phyloP scores from a whole-genome alignment of 2,888 invertebrate species.

The Drosophila pseudotalamancana region DNA sequence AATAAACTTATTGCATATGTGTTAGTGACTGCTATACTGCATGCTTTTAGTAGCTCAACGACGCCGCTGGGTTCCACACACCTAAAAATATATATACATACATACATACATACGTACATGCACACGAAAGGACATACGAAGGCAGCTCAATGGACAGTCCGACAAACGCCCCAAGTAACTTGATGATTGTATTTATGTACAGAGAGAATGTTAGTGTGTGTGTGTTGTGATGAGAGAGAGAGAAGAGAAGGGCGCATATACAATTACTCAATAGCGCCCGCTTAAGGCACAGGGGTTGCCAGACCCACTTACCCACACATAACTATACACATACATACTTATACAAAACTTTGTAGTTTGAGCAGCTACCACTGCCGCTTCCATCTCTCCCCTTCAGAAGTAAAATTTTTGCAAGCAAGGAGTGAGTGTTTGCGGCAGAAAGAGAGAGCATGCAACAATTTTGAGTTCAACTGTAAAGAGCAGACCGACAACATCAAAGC shows the following conservation, averaged over 20 bases:
- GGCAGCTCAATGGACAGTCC: constrained; percentile 72
- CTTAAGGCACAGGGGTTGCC: constrained; percentile 74
- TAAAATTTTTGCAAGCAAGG: constrained; percentile 58
- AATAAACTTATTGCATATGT: constrained; percentile 58
- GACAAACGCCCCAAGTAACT: constrained; percentile 69
- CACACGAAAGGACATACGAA: constrained; percentile 68
- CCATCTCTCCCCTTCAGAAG: constrained; percentile 47
- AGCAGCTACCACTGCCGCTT: constrained; percentile 21
- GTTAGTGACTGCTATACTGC: constrained; percentile 62
- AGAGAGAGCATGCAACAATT: constrained; percentile 59
- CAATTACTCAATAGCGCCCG: constrained; percentile 77
- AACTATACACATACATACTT: constrained; percentile 37
- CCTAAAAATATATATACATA: constrained; percentile 23
- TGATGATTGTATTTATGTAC: constrained; percentile 66
- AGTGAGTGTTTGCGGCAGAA: constrained; percentile 19
- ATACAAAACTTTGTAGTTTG: constrained; percentile 60
- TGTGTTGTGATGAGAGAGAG: constrained; percentile 12
- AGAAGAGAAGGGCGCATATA: constrained; percentile 39
- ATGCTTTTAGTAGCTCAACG: constrained; percentile 79
- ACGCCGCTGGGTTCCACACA: constrained; percentile 55
- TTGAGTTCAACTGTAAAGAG: constrained; percentile 46
- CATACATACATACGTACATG: constrained; percentile 20
- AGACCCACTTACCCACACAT: constrained; percentile 51
- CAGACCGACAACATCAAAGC: constrained; percentile 39
- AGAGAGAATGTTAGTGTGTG: constrained; percentile 27